Evolutionary conservation across 2,113 vertebrate genomes (phyloP).

Genomic region (Falco punctatus): DNA sequence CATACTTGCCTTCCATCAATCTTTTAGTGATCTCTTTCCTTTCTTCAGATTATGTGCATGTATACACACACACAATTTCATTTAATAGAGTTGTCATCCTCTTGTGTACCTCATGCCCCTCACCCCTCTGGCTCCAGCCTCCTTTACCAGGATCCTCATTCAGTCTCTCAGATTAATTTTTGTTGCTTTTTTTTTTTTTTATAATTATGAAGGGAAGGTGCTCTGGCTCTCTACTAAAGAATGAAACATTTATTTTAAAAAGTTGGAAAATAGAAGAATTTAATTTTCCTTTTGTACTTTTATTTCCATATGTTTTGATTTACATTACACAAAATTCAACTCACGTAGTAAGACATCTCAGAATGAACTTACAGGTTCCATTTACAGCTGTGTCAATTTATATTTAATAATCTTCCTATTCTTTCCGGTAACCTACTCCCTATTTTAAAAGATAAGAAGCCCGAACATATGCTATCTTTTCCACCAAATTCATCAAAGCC

Average conservation of each 20-base stretch:
- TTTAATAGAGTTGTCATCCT: background rate
- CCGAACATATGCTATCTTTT: background rate
- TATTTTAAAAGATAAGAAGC: background rate
- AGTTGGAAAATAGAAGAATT: background rate
- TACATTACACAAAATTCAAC: background rate
- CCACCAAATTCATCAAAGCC: background rate
- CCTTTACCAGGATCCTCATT: background rate
- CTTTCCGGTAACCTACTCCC: background rate
- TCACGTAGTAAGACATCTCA: background rate
- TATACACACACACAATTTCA: background rate
- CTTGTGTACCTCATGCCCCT: background rate
- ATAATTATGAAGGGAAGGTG: background rate
- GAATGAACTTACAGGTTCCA: background rate
- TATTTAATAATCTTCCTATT: background rate
- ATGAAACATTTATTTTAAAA: background rate
- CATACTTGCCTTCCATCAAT: background rate
- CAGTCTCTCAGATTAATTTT: background rate
- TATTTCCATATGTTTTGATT: background rate
- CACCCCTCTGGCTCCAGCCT: background rate
- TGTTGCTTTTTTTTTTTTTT: background rate
- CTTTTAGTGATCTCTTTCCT: background rate
- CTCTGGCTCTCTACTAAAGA: background rate
- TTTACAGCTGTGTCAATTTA: background rate
- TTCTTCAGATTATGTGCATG: rapidly evolving
- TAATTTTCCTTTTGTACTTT: background rate